A percentile compares a stretch with the other conserved stretches of the same genome.
Evolutionary conservation across 2,888 invertebrate genomes (phyloP).

Genomic region (Tenthredo mesomela): DNA sequence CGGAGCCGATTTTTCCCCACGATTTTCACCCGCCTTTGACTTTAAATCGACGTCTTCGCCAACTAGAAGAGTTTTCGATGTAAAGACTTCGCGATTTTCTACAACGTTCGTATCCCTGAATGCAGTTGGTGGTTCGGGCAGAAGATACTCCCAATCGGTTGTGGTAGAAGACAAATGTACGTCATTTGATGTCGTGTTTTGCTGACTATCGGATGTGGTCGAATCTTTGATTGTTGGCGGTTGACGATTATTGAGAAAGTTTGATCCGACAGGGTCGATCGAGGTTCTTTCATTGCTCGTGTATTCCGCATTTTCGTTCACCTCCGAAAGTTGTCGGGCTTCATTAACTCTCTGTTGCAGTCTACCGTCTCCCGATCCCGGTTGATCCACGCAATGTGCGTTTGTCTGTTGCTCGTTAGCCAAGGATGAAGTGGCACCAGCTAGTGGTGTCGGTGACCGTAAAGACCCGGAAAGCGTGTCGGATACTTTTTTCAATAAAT

Average conservation of each 20-base stretch:
- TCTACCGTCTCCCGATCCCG: background rate
- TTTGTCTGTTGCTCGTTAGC: slow-evolving; percentile 11
- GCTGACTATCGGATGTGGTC: background rate
- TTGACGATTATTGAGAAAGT: slow-evolving; percentile 23
- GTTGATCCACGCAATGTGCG: slow-evolving; percentile 1
- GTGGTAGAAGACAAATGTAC: background rate
- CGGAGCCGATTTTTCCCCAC: background rate
- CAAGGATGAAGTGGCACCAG: background rate
- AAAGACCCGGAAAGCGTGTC: slow-evolving; percentile 70
- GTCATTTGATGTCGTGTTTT: background rate
- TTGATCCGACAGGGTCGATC: background rate
- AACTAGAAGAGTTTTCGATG: background rate
- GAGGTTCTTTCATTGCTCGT: background rate
- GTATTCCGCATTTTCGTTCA: background rate
- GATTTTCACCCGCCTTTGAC: background rate
- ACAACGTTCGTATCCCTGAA: slow-evolving; percentile 77
- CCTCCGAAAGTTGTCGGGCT: background rate
- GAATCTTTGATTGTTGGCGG: background rate
- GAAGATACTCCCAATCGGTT: slow-evolving; percentile 80
- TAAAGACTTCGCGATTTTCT: slow-evolving; percentile 57
- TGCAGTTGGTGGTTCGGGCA: slow-evolving; percentile 82
- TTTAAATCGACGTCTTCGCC: background rate
- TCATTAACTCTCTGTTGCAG: slow-evolving; percentile 5
- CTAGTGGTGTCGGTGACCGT: slow-evolving; percentile 52
- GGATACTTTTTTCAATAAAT: slow-evolving; percentile 73